Percentiles rank a stretch among this genome's conserved stretches.
Evolutionary conservation across 2,888 invertebrate species (phyloP).

Genomic region (Synanthedon vespiformis): DNA sequence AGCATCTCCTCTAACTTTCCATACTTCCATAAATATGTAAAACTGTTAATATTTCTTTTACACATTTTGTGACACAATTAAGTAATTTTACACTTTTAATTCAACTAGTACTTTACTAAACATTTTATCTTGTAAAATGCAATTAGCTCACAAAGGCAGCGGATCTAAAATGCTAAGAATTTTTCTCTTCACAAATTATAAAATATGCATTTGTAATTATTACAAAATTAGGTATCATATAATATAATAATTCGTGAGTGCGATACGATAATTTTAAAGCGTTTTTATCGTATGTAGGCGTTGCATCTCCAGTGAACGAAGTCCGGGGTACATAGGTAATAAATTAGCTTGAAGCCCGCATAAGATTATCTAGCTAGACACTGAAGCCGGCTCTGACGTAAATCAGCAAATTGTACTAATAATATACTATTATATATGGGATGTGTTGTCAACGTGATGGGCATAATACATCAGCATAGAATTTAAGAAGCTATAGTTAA

Average conservation of each 20-base stretch:
- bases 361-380: conserved; percentile 68
- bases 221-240: too few relatives aligned
- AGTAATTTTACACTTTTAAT: too few relatives aligned
- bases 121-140: too few relatives aligned
- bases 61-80: too few relatives aligned
- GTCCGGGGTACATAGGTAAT: conserved; percentile 33
- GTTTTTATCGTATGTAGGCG: conserved; percentile 19
- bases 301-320: conserved; percentile 21
- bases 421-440: conserved; percentile 57
- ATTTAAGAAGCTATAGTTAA: conserved; percentile 63
- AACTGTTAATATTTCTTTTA: too few relatives aligned
- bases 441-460: conserved; percentile 62
- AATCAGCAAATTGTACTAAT: conserved; percentile 65
- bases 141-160: too few relatives aligned
- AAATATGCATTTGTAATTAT: too few relatives aligned
- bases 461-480: conserved; percentile 66
- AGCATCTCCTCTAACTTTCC: conserved; percentile 19
- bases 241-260: background rate
- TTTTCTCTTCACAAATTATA: too few relatives aligned
- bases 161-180: too few relatives aligned
- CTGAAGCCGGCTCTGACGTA: conserved; percentile 66
- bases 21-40: too few relatives aligned
- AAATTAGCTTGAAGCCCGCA: conserved; percentile 68
- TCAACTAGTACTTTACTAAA: too few relatives aligned
- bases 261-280: conserved; percentile 25